Evolutionary conservation across 2,797 vertebrate species (phyloP).

Genomic region (Margarornis squamiger): DNA sequence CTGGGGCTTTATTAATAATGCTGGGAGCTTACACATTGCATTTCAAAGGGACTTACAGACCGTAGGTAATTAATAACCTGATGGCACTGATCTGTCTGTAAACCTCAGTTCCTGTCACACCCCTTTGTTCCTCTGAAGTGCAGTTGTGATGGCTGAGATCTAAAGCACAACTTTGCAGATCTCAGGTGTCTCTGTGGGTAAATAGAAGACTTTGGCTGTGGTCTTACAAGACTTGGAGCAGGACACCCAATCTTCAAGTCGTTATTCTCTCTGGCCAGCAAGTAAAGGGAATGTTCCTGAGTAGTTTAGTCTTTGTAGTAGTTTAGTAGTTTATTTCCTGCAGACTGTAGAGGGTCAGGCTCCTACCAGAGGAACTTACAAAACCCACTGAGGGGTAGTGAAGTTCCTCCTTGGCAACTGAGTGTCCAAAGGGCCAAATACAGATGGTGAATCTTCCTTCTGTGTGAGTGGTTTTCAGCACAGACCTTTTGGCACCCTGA

Average conservation of each 20-base stretch:
- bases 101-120: neutral
- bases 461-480: neutral
- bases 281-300: neutral
- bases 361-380: neutral
- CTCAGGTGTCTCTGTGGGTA: neutral
- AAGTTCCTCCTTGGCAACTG: neutral
- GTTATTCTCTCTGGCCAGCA: neutral
- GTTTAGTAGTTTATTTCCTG: neutral
- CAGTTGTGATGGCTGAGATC: neutral
- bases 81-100: constrained; percentile 20
- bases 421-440: neutral
- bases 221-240: neutral
- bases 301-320: neutral
- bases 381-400: neutral
- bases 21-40: constrained; percentile 15
- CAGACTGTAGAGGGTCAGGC: neutral
- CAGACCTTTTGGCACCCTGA: neutral
- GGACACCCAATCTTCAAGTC: neutral
- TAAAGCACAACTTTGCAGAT: neutral
- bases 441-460: neutral
- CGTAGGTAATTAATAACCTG: constrained; percentile 49
- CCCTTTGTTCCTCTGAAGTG: neutral
- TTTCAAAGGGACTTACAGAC: constrained; percentile 47
- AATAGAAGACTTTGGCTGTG: neutral
- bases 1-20: constrained; percentile 46